These are phyloP conservation scores for Tragelaphus eurycerus DNA, from an alignment of 2,797 vertebrate genomes.

Conservation along the genomic window DNA sequence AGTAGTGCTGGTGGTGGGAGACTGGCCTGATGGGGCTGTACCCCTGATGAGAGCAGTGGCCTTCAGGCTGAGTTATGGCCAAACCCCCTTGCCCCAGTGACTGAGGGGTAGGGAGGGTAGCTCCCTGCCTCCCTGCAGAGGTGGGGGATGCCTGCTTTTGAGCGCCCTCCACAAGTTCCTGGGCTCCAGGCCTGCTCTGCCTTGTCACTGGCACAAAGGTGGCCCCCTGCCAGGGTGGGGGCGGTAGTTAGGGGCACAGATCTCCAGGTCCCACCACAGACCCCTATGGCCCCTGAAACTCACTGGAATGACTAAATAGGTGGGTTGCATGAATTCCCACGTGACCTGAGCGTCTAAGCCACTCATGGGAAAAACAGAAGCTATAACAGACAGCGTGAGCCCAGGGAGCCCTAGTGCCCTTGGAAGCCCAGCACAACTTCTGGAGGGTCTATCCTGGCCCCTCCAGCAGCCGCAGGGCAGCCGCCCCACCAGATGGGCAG, in stretches of 20 bases:
- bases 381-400: background rate
- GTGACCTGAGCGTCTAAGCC: background rate
- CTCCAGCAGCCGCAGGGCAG: background rate
- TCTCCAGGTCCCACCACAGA: background rate
- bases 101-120: background rate
- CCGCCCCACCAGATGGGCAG: fast-evolving
- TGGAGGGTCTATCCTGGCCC: background rate
- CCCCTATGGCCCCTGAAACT: background rate
- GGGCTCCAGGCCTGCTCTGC: background rate
- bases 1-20: too few relatives aligned
- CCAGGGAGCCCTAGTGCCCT: background rate
- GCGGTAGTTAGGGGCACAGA: background rate
- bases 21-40: background rate
- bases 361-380: background rate
- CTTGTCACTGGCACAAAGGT: background rate
- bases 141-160: background rate
- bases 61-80: background rate
- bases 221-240: background rate
- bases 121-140: background rate
- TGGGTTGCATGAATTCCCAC: fast-evolving
- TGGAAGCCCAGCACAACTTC: background rate
- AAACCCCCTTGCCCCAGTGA: background rate
- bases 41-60: background rate
- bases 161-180: background rate
- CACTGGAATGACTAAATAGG: background rate